Evolutionary conservation across 2,888 invertebrate species (phyloP), one percentile per base, ranked within the genome.

Genomic region (Brachynemurus nebulosus): DNA sequence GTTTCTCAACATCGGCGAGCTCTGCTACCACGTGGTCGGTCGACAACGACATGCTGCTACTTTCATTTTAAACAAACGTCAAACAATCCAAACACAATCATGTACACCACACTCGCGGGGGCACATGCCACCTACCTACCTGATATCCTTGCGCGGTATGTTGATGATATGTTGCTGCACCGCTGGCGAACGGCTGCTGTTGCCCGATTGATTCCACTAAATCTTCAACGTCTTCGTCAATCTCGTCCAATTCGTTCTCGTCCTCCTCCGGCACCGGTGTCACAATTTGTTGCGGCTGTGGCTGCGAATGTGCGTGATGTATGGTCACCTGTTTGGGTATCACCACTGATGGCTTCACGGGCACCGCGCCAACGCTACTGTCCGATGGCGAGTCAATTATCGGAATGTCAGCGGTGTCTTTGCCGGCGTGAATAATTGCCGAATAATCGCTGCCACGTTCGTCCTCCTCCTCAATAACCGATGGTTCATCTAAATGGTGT

Each of bases 161-260:
- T n/a, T n/a, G n/a, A 30, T 30, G 30, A 30, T 30, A 30, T 30
- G 30, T 30, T 30, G n/a, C 30, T 30, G 30, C 30, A 12, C 30
- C 30, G n/a, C 30, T 14, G 4, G 30, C n/a, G n/a, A 14, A 30
- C 30, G 14, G 14, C 14, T 30, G 30, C 14, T 30, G 30, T 14
- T 30, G 27, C 2, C 12, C n/a, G n/a, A 14, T 30, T 30, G 30
- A 12, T 12, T 30, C 30, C n/a, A 30, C 14, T 12, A n/a, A 30
- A n/a, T n/a, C n/a, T n/a, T n/a, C n/a, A 30, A 30, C 30, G n/a
- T 12, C n/a, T 12, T 30, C 30, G 14, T 30, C 30, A 30, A 30
- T 14, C 7, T 30, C 30, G 30, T 30, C 30, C n/a, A 12, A n/a
- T 12, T 12, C n/a, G 14, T 30, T 14, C 14, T 30, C 30, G 30